Base-by-base conservation (phyloP, 2,113 vertebrate species). In the Gobio gobio region DNA sequence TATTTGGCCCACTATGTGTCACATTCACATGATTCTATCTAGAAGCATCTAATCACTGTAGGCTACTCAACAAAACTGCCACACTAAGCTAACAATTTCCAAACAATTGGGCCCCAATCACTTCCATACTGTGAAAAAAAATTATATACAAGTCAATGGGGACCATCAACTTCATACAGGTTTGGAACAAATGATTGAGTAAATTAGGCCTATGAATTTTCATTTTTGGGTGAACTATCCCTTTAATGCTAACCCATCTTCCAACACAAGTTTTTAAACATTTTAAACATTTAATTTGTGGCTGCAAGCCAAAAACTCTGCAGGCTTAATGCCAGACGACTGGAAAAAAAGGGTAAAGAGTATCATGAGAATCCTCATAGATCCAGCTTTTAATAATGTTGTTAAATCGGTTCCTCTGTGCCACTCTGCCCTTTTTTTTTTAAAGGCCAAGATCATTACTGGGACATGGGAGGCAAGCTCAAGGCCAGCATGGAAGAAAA, bases 301-400 rank as follows among this genome's bases (percentile, higher is more conserved):
- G 66, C 63, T 84, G 63, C 22, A 54, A 5, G 74, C 83, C 86
- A 64, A 43, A 66, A 22, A 24, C 61, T 20, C 18, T 86, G 20
- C 29, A 82, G 88, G 82, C 85, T 72, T 12, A 14, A 54, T 54
- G 40, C 83, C 87, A 89, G 12, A 49, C 47, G 43, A 64, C 74
- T 49, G 79, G 33, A 79, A 20, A 64, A 64, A 47, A 16, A 82
- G 47, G 82, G 56, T 75, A 47, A 61, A 14, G 77, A 86, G 82
- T 86, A 24, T 51, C 75, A 66, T 75, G 47, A 68, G 83, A 86
- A 56, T 74, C 29, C 56, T 68, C 20, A 33, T 3, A 29, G 20
- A 24, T 58, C 10, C 20, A 66, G 22, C 63, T 83, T 83, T 61
- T 64, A 49, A 74, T 36, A 79, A 24, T 82, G 12, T 72, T 85